Evolutionary conservation across 1,140 invertebrate species (phyloP).

Genomic region (Drosophila baimaii): DNA sequence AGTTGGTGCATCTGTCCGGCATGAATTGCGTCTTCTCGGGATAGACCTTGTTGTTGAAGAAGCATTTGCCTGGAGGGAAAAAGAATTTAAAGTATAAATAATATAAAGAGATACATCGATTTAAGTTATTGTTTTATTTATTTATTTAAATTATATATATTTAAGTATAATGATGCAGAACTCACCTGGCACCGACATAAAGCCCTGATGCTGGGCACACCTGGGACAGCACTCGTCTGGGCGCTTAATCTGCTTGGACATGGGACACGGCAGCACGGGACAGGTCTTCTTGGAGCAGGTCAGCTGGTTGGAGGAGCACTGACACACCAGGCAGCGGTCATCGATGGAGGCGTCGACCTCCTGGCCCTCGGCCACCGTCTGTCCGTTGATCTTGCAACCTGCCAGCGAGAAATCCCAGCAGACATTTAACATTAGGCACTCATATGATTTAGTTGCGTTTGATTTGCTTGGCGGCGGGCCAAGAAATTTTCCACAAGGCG

Average conservation of each 20-base stretch:
- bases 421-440: constrained; percentile 32
- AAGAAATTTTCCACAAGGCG: constrained; percentile 76
- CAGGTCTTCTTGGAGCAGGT: constrained; percentile 93
- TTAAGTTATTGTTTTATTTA: not conserved
- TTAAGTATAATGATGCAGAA: constrained; percentile 1
- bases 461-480: constrained; percentile 62
- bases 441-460: constrained; percentile 47
- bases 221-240: constrained; percentile 93
- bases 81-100: not conserved
- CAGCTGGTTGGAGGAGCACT: constrained; percentile 90
- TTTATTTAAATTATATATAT: not conserved
- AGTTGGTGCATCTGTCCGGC: constrained; percentile 92
- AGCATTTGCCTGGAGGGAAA: constrained; percentile 86
- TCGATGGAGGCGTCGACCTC: constrained; percentile 90
- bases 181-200: constrained; percentile 85
- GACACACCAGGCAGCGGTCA: constrained; percentile 94
- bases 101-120: not conserved
- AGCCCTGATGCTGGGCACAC: constrained; percentile 88
- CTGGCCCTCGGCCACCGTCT: constrained; percentile 88
- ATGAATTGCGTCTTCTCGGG: constrained; percentile 77
- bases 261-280: constrained; percentile 91
- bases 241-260: constrained; percentile 87
- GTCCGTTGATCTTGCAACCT: constrained; percentile 92
- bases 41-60: constrained; percentile 88
- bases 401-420: constrained; percentile 53